Conservation (phyloP, 2,888 invertebrate genomes). For the Lepas anatifera region DNA sequence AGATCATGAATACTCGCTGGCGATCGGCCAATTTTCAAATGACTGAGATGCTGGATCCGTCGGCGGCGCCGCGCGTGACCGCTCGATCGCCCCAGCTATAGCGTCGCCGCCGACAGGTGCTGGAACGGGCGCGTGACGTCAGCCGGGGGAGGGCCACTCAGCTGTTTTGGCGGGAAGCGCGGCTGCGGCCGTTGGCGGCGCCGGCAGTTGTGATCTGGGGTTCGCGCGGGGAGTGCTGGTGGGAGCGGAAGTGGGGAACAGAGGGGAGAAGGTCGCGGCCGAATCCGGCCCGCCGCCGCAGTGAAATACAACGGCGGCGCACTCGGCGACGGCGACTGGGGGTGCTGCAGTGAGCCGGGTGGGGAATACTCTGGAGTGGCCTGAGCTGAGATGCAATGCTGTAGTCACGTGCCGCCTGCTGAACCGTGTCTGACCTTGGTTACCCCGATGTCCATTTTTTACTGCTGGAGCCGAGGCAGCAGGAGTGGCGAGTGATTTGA, state of each 20-base stretch:
- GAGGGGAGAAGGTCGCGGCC: too few relatives aligned
- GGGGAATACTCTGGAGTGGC: not conserved
- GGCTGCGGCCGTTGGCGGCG: not conserved
- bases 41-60: too few relatives aligned
- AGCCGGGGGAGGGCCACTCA: not conserved
- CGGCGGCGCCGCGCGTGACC: not conserved
- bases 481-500: not conserved
- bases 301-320: too few relatives aligned
- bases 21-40: too few relatives aligned
- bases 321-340: not conserved
- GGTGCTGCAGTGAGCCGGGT: not conserved
- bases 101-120: not conserved
- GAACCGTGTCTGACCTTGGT: too few relatives aligned
- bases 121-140: not conserved
- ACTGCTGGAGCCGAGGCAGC: not conserved
- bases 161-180: conserved; percentile 4
- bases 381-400: not conserved
- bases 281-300: too few relatives aligned
- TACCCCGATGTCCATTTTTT: not conserved
- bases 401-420: too few relatives aligned
- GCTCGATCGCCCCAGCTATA: too few relatives aligned
- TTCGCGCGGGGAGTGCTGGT: too few relatives aligned
- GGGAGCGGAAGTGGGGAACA: too few relatives aligned
- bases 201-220: not conserved
- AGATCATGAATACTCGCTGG: too few relatives aligned